Base-by-base conservation (phyloP, 1,140 invertebrate genomes). In the Globodera rostochiensis region DNA sequence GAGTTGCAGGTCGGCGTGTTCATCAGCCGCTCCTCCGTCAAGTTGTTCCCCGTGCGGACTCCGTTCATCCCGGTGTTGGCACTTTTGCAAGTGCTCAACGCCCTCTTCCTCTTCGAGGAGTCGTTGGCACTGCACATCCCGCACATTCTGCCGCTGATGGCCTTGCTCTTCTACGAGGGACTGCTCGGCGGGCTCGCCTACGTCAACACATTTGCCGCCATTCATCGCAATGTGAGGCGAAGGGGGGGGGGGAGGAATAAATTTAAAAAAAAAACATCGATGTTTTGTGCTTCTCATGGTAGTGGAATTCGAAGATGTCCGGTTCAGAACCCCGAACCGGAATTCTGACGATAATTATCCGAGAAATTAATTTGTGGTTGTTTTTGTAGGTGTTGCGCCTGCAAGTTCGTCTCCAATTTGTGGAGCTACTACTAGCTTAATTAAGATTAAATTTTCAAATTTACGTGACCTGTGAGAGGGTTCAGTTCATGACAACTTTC, bases 11-110 rank as follows among this genome's bases (percentile, higher is more conserved):
- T 60, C 76, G 95, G 95, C 19, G 95, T 96, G 1, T 94, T 96
- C 84, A 92, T 95, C 50, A 95, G 94, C 0, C 92, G 95, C 79
- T 95, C 95, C 9, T 95, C 94, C 9, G 93, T 95, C 0, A 94
- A 93, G 90, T 86, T 95, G 7, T 89, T 95, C 67, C 91, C 92
- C 36, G 74, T 89, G 15, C 80, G 74, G 73, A 91, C 95, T 47
- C 91, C 92, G 78, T 92, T 92, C 81, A 92, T 95, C 74, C 95
- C 94, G 93, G 86, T 94, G 3, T 92, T 95, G 90, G 92, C 94
- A 1, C 87, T 95, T 15, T 91, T 96, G 64, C 94, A 95, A 92
- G 93, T 94, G 21, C 25, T 82, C 6, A 88, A 88, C 77, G 86
- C 86, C 19, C 25, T 82, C 9, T 77, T 86, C 47, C 86, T 88